Evolutionary conservation across 2,888 invertebrate genomes (phyloP).

Genomic region (Microdon myrmicae): DNA sequence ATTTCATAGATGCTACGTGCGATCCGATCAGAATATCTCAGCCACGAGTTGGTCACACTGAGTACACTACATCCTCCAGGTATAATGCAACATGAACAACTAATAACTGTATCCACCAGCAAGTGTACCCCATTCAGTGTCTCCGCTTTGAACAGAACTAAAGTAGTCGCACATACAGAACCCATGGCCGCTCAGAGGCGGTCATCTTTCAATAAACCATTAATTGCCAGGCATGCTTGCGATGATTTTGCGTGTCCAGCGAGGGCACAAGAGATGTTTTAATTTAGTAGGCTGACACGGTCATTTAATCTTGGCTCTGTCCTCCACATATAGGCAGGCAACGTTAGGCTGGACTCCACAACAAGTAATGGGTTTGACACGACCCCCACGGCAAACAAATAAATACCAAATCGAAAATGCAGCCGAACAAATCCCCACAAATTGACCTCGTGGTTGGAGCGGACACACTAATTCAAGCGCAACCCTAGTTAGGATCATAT

Average conservation of each 20-base stretch:
- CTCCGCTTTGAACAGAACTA: conserved; percentile 6
- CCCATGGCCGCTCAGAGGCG: conserved; percentile 25
- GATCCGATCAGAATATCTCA: conserved; percentile 30
- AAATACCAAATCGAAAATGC: conserved; percentile 37
- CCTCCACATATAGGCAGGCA: not conserved
- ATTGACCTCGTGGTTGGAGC: conserved; percentile 39
- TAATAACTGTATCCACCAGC: conserved; percentile 44
- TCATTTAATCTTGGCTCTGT: conserved; percentile 29
- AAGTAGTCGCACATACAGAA: conserved; percentile 12
- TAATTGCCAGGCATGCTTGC: conserved; percentile 44
- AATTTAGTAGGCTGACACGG: conserved; percentile 44
- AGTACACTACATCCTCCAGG: conserved; percentile 16
- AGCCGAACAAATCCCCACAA: conserved; percentile 15
- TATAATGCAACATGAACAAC: conserved; percentile 25
- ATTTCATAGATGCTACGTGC: conserved; percentile 51
- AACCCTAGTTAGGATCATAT: conserved; percentile 49
- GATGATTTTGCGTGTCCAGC: conserved; percentile 40
- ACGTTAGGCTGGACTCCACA: conserved; percentile 24
- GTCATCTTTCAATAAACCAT: conserved; percentile 49
- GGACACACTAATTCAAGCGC: conserved; percentile 46
- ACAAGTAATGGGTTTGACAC: conserved; percentile 48
- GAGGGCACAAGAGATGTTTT: conserved; percentile 49
- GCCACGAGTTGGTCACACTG: conserved; percentile 49
- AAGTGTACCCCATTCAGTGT: conserved; percentile 7
- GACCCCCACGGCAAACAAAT: conserved; percentile 37